Percentiles rank a stretch among this genome's conserved stretches.
These are phyloP conservation scores for Drosophila greeni DNA, from an alignment of 2,888 invertebrate genomes.

Conservation along the genomic window DNA sequence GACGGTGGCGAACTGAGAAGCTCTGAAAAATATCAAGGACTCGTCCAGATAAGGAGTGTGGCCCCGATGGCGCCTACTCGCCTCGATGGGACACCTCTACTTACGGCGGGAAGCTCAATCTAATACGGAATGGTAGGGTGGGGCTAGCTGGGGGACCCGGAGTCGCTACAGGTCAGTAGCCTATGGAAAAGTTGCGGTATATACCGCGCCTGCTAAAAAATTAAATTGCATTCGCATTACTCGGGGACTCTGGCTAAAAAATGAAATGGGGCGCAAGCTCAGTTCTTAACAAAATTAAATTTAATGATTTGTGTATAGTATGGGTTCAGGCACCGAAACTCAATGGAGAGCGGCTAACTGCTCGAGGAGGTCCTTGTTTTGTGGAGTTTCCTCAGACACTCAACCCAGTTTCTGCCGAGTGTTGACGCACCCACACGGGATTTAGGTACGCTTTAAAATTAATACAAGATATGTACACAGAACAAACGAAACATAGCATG, in stretches of 20 bases:
- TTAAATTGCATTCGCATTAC: conserved; percentile 41
- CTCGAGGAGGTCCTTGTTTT: conserved; percentile 21
- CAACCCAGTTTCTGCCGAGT: conserved; percentile 1
- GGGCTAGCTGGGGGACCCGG: conserved; percentile 31
- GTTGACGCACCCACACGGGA: conserved; percentile 13
- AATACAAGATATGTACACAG: conserved; percentile 28
- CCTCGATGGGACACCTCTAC: conserved; percentile 11
- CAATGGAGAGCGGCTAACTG: conserved; percentile 7
- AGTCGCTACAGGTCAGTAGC: conserved; percentile 62
- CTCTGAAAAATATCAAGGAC: conserved; percentile 81
- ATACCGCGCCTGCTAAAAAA: conserved; percentile 75
- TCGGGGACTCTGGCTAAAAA: background rate
- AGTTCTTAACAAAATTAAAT: conserved; percentile 12
- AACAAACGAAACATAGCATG: conserved; percentile 30
- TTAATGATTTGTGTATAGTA: conserved; percentile 14
- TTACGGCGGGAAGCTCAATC: conserved; percentile 26
- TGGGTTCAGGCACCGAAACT: conserved; percentile 17
- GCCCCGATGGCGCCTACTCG: background rate
- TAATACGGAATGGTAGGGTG: conserved; percentile 18
- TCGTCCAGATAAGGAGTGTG: conserved; percentile 30
- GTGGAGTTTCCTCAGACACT: conserved; percentile 7
- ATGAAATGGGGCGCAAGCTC: conserved; percentile 6
- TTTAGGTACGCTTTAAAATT: conserved; percentile 11
- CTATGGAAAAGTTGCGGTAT: conserved; percentile 75
- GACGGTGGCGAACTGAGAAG: conserved; percentile 92